Conservation (phyloP, 2,888 invertebrate species). For the Thelaira solivaga region DNA sequence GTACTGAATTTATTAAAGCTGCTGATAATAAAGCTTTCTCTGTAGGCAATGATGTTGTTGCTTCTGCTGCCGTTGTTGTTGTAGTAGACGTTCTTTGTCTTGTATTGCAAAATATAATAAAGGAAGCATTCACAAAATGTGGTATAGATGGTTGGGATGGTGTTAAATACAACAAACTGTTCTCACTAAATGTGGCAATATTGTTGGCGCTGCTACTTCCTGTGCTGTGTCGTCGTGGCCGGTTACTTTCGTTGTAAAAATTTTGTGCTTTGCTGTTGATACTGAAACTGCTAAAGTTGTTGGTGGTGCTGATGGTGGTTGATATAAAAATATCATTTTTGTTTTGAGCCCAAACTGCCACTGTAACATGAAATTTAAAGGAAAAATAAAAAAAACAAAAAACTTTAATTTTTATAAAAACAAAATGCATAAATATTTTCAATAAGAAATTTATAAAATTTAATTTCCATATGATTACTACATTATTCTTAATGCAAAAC, state of each 20-base stretch:
- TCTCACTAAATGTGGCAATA: slow-evolving; percentile 26
- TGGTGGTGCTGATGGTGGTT: not conserved
- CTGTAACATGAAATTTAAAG: slow-evolving; percentile 35
- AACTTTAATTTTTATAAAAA: not conserved
- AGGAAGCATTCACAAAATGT: slow-evolving; percentile 77
- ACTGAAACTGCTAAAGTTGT: not conserved
- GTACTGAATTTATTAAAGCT: slow-evolving; percentile 70
- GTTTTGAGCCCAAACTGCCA: slow-evolving; percentile 41
- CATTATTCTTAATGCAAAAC: not conserved
- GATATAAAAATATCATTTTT: too few species aligned
- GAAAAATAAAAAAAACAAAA: not conserved
- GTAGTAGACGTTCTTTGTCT: slow-evolving; percentile 48
- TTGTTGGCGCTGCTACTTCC: slow-evolving; percentile 31
- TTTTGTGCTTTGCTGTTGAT: slow-evolving; percentile 15
- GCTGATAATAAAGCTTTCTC: slow-evolving; percentile 61
- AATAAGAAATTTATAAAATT: slow-evolving; percentile 34
- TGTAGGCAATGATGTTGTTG: slow-evolving; percentile 63
- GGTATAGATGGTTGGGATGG: slow-evolving; percentile 66
- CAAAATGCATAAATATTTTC: not conserved
- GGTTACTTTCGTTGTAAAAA: slow-evolving; percentile 12
- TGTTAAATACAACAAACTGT: slow-evolving; percentile 65
- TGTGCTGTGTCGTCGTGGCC: slow-evolving; percentile 34
- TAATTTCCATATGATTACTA: slow-evolving; percentile 21
- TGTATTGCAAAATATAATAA: slow-evolving; percentile 76
- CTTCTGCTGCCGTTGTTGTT: slow-evolving; percentile 66